Evolutionary conservation across 2,888 invertebrate species (phyloP).

Genomic region (Campoletis raptor): DNA sequence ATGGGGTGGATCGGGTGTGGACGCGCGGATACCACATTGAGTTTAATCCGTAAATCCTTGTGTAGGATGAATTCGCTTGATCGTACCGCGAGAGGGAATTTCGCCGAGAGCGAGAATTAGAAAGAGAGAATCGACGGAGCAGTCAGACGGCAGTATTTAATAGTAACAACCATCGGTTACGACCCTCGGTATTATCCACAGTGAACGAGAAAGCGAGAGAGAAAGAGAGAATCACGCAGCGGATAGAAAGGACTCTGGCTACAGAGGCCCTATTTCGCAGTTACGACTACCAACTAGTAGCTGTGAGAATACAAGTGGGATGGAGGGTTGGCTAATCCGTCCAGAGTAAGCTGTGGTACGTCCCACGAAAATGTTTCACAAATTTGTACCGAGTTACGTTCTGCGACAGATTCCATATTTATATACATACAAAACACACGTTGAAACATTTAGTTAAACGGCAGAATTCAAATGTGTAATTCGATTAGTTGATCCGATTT

Average conservation of each 20-base stretch:
- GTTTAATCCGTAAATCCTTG: constrained; percentile 68
- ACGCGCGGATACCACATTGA: constrained; percentile 63
- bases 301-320: constrained; percentile 6
- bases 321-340: constrained; percentile 59
- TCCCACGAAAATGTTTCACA: constrained; percentile 64
- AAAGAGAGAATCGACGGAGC: constrained; percentile 53
- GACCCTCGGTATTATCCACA: constrained; percentile 46
- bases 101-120: constrained; percentile 42
- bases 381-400: constrained; percentile 62
- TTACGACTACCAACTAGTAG: constrained; percentile 42
- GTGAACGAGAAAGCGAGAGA: constrained; percentile 21
- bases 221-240: constrained; percentile 1
- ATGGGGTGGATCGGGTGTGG: constrained; percentile 39
- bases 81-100: constrained; percentile 48
- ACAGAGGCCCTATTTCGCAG: constrained; percentile 25
- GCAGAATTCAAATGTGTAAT: constrained; percentile 29
- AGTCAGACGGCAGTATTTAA: constrained; percentile 68
- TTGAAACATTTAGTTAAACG: constrained; percentile 35
- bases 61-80: constrained; percentile 68
- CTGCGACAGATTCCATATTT: constrained; percentile 54
- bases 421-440: constrained; percentile 33
- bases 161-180: constrained; percentile 67
- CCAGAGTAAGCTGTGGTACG: constrained; percentile 59
- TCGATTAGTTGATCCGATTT: constrained; percentile 19
- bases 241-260: constrained; percentile 15